Conservation (phyloP, 1,140 invertebrate species). For the Bursaphelenchus mucronatus region DNA sequence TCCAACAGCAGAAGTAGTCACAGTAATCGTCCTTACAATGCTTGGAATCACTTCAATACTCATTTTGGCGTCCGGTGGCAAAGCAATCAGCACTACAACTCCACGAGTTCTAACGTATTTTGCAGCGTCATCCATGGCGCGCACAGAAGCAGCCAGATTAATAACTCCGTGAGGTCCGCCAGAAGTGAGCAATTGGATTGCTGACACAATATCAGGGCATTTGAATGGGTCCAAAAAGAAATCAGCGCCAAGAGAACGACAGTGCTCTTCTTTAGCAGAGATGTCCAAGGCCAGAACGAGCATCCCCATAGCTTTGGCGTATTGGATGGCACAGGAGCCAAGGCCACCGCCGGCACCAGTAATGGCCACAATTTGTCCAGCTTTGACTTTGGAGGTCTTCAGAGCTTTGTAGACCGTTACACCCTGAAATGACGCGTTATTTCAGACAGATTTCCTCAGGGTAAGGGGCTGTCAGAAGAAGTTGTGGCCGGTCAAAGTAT, state of each 20-base stretch:
- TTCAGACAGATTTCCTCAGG: not conserved
- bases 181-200: constrained; percentile 22
- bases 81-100: constrained; percentile 29
- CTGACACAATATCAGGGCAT: constrained; percentile 16
- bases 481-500: no score
- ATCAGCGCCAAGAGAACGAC: constrained; percentile 32
- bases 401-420: constrained; percentile 38
- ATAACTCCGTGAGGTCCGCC: constrained; percentile 36
- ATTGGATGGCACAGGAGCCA: constrained; percentile 35
- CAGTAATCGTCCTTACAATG: constrained; percentile 27
- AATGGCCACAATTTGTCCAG: constrained; percentile 32
- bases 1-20: constrained; percentile 24
- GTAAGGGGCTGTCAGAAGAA: not conserved
- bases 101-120: constrained; percentile 31
- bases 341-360: constrained; percentile 38
- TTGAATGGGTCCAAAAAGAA: constrained; percentile 27
- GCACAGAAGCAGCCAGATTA: constrained; percentile 22
- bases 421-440: constrained; percentile 14
- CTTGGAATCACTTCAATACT: constrained; percentile 18
- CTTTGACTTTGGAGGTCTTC: constrained; percentile 25
- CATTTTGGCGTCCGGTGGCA: constrained; percentile 27
- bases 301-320: constrained; percentile 40
- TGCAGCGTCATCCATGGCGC: constrained; percentile 26
- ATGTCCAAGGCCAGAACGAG: constrained; percentile 32
- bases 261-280: constrained; percentile 28